Percentiles rank a stretch among this genome's conserved stretches.
Conservation (phyloP, 64 coral and sea anemone genomes). For the Dendrophyllia cribrosa region DNA sequence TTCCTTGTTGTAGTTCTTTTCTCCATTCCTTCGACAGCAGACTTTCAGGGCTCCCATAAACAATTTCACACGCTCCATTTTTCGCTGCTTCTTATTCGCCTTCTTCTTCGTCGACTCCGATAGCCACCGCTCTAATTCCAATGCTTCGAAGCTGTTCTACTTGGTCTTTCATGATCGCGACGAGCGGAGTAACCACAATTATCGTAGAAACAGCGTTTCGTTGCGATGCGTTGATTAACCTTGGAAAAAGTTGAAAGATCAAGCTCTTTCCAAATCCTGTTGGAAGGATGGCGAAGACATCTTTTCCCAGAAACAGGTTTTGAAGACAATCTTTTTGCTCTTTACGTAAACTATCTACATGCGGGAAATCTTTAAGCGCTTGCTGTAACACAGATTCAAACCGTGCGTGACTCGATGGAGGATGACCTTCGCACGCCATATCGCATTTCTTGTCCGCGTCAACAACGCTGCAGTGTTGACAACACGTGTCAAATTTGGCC, state of each 20-base stretch:
- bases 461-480: too few relatives aligned
- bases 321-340: background rate
- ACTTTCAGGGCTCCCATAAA: background rate
- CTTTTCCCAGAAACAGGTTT: background rate
- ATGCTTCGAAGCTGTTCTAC: background rate
- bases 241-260: background rate
- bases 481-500: too few relatives aligned
- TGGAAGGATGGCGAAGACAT: background rate
- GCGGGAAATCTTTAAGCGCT: too few relatives aligned
- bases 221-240: background rate
- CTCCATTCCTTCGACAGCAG: constrained; percentile 23
- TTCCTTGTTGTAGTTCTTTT: constrained; percentile 1
- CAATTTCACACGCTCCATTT: background rate
- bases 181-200: background rate
- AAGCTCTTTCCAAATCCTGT: background rate
- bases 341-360: too few relatives aligned
- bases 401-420: too few relatives aligned
- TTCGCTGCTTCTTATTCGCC: background rate
- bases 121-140: background rate
- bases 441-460: too few relatives aligned
- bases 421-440: too few relatives aligned
- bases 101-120: background rate
- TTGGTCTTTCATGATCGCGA: background rate
- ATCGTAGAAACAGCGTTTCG: background rate
- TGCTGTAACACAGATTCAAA: too few relatives aligned